Evolutionary conservation across 2,113 vertebrate species (phyloP).

Genomic region (Chloropsis cyanopogon): DNA sequence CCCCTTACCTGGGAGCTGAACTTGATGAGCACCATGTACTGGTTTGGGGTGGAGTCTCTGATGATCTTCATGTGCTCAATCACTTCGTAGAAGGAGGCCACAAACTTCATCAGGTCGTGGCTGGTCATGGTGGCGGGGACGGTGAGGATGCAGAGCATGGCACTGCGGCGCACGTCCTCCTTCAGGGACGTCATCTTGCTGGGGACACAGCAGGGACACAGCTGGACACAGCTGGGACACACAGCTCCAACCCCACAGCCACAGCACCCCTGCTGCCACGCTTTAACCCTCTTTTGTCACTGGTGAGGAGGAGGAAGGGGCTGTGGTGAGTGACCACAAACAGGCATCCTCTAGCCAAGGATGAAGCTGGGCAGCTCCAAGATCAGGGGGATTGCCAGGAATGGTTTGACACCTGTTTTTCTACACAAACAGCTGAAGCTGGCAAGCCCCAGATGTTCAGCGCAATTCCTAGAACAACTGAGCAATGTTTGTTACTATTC

Average conservation of each 20-base stretch:
- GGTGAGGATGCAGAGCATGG: slow-evolving; percentile 95
- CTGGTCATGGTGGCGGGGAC: slow-evolving; percentile 97
- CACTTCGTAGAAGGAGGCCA: slow-evolving; percentile 93
- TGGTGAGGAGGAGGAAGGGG: neutral
- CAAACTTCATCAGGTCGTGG: slow-evolving; percentile 98
- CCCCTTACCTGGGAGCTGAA: slow-evolving; percentile 84
- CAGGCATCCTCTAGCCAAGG: neutral
- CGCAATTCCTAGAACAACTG: neutral
- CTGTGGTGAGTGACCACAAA: neutral
- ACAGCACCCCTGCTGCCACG: neutral
- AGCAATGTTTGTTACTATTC: neutral
- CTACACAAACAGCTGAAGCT: neutral
- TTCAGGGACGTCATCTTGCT: slow-evolving; percentile 98
- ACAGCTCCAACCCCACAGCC: neutral
- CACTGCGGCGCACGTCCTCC: slow-evolving; percentile 88
- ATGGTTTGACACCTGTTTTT: neutral
- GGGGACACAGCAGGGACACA: slow-evolving; percentile 48
- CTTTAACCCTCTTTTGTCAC: neutral
- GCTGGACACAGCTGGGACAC: neutral
- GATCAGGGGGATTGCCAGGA: neutral
- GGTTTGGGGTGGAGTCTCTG: slow-evolving; percentile 94
- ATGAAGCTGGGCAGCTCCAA: neutral
- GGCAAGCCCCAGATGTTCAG: neutral
- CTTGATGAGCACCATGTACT: slow-evolving; percentile 98
- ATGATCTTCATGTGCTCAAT: slow-evolving; percentile 99